Evolutionary conservation across 2,113 vertebrate genomes (phyloP).

Genomic region (Cathartes aura): DNA sequence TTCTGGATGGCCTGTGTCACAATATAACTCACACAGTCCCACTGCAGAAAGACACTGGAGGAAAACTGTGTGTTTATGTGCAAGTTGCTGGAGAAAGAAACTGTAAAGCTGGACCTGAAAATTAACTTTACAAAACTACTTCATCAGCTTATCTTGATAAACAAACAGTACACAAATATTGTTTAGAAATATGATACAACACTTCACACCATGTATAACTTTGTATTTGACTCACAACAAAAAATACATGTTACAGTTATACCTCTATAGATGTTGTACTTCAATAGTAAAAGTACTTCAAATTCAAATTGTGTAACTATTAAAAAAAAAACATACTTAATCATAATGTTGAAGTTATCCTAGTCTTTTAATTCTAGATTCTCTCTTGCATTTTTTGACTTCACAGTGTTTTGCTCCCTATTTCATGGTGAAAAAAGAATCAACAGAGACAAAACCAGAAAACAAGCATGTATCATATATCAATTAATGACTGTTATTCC

Average conservation of each 20-base stretch:
- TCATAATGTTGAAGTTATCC: background rate
- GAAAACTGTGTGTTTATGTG: background rate
- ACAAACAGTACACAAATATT: background rate
- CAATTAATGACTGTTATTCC: background rate
- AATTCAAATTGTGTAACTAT: background rate
- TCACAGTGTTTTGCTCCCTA: background rate
- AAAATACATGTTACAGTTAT: background rate
- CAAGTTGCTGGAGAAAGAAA: background rate
- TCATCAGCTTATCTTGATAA: background rate
- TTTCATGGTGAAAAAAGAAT: background rate
- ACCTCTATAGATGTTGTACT: background rate
- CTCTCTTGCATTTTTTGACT: background rate
- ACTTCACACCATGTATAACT: background rate
- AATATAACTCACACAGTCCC: background rate
- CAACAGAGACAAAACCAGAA: background rate
- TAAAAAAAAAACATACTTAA: background rate
- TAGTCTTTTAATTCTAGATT: background rate
- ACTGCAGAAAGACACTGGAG: background rate
- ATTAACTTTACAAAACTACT: background rate
- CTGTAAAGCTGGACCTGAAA: background rate
- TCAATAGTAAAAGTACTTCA: background rate
- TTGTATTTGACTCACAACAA: background rate
- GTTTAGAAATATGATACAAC: background rate
- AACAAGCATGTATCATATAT: background rate
- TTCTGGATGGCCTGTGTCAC: background rate